These are phyloP conservation scores for Hirtodrosophila cameraria DNA, from an alignment of 2,888 invertebrate species.

Conservation along the genomic window DNA sequence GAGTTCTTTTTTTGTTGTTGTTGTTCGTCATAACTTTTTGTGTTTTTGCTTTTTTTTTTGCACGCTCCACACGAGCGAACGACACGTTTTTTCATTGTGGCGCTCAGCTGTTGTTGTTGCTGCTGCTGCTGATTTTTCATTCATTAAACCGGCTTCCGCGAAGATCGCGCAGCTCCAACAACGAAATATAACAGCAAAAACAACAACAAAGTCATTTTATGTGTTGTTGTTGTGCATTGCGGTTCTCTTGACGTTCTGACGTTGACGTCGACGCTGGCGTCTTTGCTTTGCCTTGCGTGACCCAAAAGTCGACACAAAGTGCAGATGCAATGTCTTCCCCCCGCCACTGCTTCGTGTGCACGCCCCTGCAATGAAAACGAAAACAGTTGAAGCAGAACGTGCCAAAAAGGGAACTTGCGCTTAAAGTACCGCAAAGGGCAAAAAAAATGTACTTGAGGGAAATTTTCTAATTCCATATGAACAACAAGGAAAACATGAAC, in stretches of 20 bases:
- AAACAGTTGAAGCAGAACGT: conserved; percentile 65
- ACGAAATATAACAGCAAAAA: conserved; percentile 18
- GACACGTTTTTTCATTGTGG: conserved; percentile 62
- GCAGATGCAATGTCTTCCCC: conserved; percentile 54
- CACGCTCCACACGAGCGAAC: conserved; percentile 69
- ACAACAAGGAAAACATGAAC: conserved; percentile 11
- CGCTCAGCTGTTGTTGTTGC: conserved; percentile 74
- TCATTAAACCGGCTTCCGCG: conserved; percentile 79
- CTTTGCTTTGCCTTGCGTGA: conserved; percentile 59
- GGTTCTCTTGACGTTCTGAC: conserved; percentile 28
- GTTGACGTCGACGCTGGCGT: conserved; percentile 1
- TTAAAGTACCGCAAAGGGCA: conserved; percentile 58
- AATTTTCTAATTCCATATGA: conserved; percentile 51
- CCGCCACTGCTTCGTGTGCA: neutral
- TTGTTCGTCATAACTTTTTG: no score
- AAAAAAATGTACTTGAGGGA: neutral
- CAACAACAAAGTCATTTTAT: conserved; percentile 32
- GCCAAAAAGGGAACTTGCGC: conserved; percentile 62
- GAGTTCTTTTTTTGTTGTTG: conserved; percentile 52
- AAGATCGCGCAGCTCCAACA: conserved; percentile 50
- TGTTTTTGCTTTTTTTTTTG: conserved; percentile 47
- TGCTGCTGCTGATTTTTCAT: conserved; percentile 64
- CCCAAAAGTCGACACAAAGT: conserved; percentile 62
- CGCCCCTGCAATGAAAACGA: conserved; percentile 38
- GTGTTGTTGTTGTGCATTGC: conserved; percentile 36